Evolutionary conservation across 2,888 invertebrate species (phyloP), one percentile per base, ranked within the genome.

Genomic region (Chorisops tibialis): DNA sequence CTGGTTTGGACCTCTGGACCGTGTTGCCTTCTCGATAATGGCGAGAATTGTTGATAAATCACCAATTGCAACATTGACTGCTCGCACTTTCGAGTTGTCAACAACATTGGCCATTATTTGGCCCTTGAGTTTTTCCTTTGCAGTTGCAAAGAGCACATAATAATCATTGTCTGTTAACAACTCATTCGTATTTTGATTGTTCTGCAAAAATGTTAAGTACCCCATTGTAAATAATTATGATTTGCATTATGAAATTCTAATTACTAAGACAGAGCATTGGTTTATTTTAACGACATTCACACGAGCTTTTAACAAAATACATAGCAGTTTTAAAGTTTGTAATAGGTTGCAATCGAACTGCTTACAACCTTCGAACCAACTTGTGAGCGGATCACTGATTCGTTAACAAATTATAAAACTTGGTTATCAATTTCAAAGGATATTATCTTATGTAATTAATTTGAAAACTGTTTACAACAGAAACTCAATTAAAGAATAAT

Each of bases 51-150:
- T 35, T 14, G 60, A 65, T 22, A 48, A 51, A 16, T 63, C 65
- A 24, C 52, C 48, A 7, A 58, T 58, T 47, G 58, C 51, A 60
- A 63, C 48, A 24, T 56, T 58, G 16, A 60, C 61, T 16, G 62
- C 61, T 3, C 60, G 52, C 50, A 61, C 63, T 48, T 58, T 56
- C 19, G 50, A 39, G n/a, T 58, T 63, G 61, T 63, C 45, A 39
- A 63, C 41, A 12, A 41, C 14, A 9, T 30, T 30, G 30, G 30
- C 30, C 45, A 56, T 30, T 12, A 63, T 43, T 49, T 66, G 64
- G 11, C 64, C 66, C 45, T 64, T 66, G 7, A 66, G 48, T 35
- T 66, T 66, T 50, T 66, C 66, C 19, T 59, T 63, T 9, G 63
- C 61, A 21, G 64, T 64, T 21, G 63, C 52, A 38, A 66, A 64